phyloP scores from a whole-genome alignment of 2,888 invertebrate species.

The Ophion slaviceki region DNA sequence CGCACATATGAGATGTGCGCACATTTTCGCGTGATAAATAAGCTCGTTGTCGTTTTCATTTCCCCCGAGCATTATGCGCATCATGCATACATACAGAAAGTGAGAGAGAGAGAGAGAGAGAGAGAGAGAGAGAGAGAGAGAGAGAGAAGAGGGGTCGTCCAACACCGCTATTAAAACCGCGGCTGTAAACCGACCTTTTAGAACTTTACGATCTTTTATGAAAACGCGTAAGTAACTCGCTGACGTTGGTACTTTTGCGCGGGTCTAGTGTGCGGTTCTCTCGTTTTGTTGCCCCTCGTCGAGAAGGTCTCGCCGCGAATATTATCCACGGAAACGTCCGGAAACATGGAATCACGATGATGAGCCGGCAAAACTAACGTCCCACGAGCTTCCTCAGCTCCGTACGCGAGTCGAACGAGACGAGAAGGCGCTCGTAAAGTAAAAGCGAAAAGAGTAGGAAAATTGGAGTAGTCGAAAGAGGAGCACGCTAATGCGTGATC shows the following conservation, averaged over 20 bases:
- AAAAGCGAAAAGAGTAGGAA: slow-evolving; percentile 24
- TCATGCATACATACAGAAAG: slow-evolving; percentile 48
- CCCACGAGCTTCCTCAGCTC: slow-evolving; percentile 44
- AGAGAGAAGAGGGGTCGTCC: slow-evolving; percentile 35
- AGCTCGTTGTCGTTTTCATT: slow-evolving; percentile 66
- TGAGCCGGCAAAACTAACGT: slow-evolving; percentile 57
- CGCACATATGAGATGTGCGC: slow-evolving; percentile 32
- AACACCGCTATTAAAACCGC: slow-evolving; percentile 76
- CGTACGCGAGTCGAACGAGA: slow-evolving; percentile 48
- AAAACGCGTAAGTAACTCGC: slow-evolving; percentile 74
- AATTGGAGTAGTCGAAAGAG: slow-evolving; percentile 2
- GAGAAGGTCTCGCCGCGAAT: background rate
- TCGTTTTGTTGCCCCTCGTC: slow-evolving; percentile 18
- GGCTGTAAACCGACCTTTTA: slow-evolving; percentile 80
- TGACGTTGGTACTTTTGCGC: slow-evolving; percentile 62
- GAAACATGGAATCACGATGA: slow-evolving; percentile 62
- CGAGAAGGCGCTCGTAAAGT: slow-evolving; percentile 62
- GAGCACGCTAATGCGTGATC: background rate
- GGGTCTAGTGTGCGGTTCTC: slow-evolving; percentile 10
- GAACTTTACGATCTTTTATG: slow-evolving; percentile 79
- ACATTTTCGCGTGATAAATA: slow-evolving; percentile 68
- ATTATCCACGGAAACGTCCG: slow-evolving; percentile 37
- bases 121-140: slow-evolving; percentile 24
- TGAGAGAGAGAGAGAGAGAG: slow-evolving; percentile 5
- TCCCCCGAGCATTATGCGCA: slow-evolving; percentile 61